Percentiles rank a stretch among this genome's conserved stretches.
Evolutionary conservation across 2,113 vertebrate genomes (phyloP).

Genomic region (Plecotus auritus): DNA sequence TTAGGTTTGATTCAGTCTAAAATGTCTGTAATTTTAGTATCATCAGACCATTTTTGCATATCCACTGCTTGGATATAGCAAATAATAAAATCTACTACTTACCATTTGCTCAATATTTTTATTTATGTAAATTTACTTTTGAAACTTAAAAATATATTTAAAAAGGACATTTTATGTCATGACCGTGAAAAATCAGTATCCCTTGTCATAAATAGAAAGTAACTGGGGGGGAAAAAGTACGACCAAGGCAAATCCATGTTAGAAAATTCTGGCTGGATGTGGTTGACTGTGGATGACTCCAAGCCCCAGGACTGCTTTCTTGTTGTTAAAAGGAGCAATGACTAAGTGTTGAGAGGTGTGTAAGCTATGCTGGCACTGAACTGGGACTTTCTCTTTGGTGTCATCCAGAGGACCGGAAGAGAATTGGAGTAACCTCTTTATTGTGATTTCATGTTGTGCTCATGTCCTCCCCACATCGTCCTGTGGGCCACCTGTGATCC

Average conservation of each 20-base stretch:
- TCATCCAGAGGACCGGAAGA: not conserved
- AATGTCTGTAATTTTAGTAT: not conserved
- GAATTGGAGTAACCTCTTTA: not conserved
- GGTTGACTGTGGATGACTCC: not conserved
- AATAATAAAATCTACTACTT: not conserved
- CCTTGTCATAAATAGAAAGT: not conserved
- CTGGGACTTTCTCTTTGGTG: not conserved
- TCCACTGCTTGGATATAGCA: not conserved
- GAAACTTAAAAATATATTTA: slow-evolving; percentile 5
- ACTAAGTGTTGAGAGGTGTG: not conserved
- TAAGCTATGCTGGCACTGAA: not conserved
- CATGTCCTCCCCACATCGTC: not conserved
- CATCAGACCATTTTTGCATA: not conserved
- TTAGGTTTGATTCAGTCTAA: not conserved
- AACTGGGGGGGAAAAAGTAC: not conserved
- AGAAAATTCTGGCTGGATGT: not conserved
- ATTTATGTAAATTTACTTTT: not conserved
- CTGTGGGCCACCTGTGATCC: not conserved
- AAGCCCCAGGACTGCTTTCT: not conserved
- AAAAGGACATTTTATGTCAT: not conserved
- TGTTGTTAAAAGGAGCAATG: not conserved
- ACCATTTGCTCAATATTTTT: not conserved
- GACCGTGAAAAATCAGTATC: not conserved
- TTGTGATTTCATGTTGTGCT: not conserved
- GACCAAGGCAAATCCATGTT: not conserved